Conservation (phyloP, 2,113 vertebrate species). For the Australoheros scitulus region DNA sequence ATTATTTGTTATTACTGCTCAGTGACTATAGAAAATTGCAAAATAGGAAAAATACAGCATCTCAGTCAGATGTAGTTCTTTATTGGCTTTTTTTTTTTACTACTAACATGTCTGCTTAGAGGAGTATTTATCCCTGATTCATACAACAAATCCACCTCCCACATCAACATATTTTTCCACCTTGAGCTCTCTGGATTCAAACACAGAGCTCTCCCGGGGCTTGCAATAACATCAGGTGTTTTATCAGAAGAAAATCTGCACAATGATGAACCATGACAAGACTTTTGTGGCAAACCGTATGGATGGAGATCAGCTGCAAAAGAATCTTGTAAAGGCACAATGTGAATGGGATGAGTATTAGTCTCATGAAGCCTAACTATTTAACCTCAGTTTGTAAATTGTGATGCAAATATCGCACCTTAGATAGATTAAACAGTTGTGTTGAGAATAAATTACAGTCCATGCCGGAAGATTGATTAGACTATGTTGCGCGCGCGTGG, state of each 20-base stretch:
- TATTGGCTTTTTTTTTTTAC: neutral
- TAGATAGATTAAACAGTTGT: slow-evolving; percentile 57
- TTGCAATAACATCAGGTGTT: slow-evolving; percentile 56
- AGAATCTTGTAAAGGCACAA: slow-evolving; percentile 29
- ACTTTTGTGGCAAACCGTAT: slow-evolving; percentile 17
- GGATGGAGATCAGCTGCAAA: slow-evolving; percentile 37
- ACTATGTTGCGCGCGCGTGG: slow-evolving; percentile 6
- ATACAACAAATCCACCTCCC: slow-evolving; percentile 35
- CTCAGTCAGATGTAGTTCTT: neutral
- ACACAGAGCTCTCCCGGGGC: slow-evolving; percentile 8
- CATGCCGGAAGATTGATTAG: slow-evolving; percentile 55
- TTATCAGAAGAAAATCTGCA: slow-evolving; percentile 46
- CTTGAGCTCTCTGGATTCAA: slow-evolving; percentile 43
- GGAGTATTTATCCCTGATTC: slow-evolving; percentile 30
- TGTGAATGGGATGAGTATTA: slow-evolving; percentile 43
- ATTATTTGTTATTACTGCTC: neutral
- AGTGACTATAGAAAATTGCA: neutral
- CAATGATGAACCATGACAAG: neutral
- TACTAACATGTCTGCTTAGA: slow-evolving; percentile 13
- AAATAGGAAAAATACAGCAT: neutral
- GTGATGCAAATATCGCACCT: slow-evolving; percentile 56
- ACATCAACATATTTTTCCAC: slow-evolving; percentile 10
- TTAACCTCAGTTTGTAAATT: slow-evolving; percentile 55
- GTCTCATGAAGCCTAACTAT: slow-evolving; percentile 40
- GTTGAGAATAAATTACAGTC: slow-evolving; percentile 54